These are phyloP conservation scores for Trilocha varians DNA, from an alignment of 2,888 invertebrate genomes.

Conservation along the genomic window DNA sequence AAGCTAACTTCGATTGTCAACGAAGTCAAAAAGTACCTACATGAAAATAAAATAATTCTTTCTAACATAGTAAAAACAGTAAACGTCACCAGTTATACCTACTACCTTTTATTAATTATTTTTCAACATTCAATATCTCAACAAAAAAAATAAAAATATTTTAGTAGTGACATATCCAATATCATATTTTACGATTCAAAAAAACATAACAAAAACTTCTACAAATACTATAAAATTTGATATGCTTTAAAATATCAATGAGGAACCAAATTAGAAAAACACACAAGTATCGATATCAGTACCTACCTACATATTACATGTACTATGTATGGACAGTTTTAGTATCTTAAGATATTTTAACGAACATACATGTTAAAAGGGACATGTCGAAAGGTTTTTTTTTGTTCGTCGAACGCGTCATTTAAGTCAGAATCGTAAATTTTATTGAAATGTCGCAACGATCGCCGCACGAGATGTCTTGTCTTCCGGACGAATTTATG, in stretches of 20 bases:
- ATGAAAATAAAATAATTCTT: too few species aligned
- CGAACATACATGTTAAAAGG: constrained; percentile 62
- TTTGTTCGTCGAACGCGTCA: constrained; percentile 65
- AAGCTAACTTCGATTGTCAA: too few species aligned
- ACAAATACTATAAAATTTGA: constrained; percentile 20
- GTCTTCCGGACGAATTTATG: constrained; percentile 70
- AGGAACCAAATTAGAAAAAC: constrained; percentile 25
- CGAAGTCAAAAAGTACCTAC: too few species aligned
- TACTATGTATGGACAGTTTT: constrained; percentile 55
- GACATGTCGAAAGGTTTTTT: constrained; percentile 54
- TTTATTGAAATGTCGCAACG: constrained; percentile 72
- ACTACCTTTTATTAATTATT: too few species aligned
- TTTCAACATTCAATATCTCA: too few species aligned
- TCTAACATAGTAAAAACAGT: too few species aligned
- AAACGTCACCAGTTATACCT: too few species aligned
- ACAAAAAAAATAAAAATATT: not conserved
- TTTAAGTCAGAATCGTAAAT: constrained; percentile 73
- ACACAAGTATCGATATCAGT: constrained; percentile 47
- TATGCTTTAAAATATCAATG: constrained; percentile 22
- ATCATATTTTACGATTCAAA: constrained; percentile 14
- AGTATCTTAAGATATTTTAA: constrained; percentile 68
- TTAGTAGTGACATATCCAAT: constrained; percentile 8
- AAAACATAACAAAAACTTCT: constrained; percentile 13
- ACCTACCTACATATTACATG: constrained; percentile 44
- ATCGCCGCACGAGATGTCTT: constrained; percentile 69